These are phyloP conservation scores for Folsomia candida DNA, from an alignment of 2,888 invertebrate species.

Conservation along the genomic window DNA sequence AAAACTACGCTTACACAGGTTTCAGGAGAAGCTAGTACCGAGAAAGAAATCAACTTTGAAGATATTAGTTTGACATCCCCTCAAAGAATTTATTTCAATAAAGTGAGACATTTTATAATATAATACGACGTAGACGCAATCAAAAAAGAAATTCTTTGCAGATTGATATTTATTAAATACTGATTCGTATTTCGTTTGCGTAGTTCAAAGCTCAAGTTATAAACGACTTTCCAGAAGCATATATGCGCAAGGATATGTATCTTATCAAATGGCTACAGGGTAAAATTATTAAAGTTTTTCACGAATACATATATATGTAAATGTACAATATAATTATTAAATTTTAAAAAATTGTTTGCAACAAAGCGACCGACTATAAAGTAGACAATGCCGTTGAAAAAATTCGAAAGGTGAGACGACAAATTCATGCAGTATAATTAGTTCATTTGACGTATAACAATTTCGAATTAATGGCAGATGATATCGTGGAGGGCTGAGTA, in stretches of 20 bases:
- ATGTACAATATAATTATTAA: too few species aligned
- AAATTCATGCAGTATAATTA: not conserved
- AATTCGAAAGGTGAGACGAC: not conserved
- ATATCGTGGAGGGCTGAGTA: not conserved
- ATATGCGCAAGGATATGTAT: constrained; percentile 5
- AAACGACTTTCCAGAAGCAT: not conserved
- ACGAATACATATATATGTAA: too few species aligned
- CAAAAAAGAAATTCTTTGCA: too few species aligned
- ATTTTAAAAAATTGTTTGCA: not conserved
- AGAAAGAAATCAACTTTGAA: not conserved
- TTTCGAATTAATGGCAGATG: not conserved
- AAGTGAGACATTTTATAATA: not conserved
- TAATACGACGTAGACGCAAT: too few species aligned
- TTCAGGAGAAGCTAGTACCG: not conserved
- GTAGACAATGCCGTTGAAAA: not conserved
- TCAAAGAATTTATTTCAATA: not conserved
- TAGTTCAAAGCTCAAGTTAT: not conserved
- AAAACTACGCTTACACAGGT: too few species aligned
- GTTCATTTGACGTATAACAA: not conserved
- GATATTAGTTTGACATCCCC: not conserved
- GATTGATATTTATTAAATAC: too few species aligned
- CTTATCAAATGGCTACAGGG: not conserved
- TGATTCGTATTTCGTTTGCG: too few species aligned
- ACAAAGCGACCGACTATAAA: not conserved
- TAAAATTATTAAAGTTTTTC: too few species aligned